These are phyloP conservation scores for Dromococcyx pavoninus DNA, from an alignment of 2,797 vertebrate genomes.

Conservation along the genomic window DNA sequence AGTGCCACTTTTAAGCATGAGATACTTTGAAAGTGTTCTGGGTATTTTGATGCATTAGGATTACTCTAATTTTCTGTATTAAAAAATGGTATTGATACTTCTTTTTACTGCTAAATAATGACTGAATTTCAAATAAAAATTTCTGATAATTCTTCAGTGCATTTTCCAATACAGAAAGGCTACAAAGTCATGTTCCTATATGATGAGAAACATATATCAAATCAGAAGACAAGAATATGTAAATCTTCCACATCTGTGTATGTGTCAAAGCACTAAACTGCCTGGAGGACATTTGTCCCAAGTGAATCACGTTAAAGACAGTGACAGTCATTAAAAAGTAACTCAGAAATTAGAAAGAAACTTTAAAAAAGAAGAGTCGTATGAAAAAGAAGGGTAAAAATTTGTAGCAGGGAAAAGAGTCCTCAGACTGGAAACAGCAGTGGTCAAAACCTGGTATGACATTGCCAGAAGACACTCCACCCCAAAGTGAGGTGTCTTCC, in stretches of 20 bases:
- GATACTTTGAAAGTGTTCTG: background rate
- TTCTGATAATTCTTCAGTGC: background rate
- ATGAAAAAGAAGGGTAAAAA: background rate
- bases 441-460: background rate
- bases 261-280: background rate
- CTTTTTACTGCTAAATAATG: background rate
- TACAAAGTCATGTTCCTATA: background rate
- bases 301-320: fast-evolving
- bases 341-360: background rate
- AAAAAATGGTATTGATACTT: background rate
- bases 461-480: background rate
- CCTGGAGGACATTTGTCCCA: background rate
- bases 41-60: background rate
- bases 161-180: background rate
- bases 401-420: background rate
- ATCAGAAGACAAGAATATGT: background rate
- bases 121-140: background rate
- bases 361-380: background rate
- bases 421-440: background rate
- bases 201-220: background rate
- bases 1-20: fast-evolving
- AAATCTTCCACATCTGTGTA: background rate
- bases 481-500: background rate
- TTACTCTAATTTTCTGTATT: background rate
- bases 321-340: background rate